A percentile compares a stretch with the other conserved stretches of the same genome.
Conservation (phyloP, 2,113 vertebrate genomes). For the Amphiprion percula region DNA sequence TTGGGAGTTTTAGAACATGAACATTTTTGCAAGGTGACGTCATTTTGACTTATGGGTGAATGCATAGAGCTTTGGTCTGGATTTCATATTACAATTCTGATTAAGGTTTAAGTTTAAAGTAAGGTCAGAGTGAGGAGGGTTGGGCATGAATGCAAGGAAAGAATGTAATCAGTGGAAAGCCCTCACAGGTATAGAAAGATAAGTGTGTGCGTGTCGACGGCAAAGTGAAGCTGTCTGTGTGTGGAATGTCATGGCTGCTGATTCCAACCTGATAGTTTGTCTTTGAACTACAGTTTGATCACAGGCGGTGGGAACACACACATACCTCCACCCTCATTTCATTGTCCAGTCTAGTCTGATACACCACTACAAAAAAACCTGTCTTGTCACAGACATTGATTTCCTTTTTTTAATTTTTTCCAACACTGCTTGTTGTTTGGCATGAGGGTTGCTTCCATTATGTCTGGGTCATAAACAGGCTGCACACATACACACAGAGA, state of each 20-base stretch:
- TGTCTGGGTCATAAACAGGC: slow-evolving; percentile 49
- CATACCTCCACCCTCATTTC: slow-evolving; percentile 14
- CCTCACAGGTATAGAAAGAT: slow-evolving; percentile 22
- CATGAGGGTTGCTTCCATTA: slow-evolving; percentile 21
- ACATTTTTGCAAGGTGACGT: background rate
- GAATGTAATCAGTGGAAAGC: slow-evolving; percentile 23
- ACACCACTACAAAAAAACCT: background rate
- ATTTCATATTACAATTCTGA: slow-evolving; percentile 4
- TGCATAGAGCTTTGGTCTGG: background rate
- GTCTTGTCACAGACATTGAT: slow-evolving; percentile 5
- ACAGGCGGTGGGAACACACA: slow-evolving; percentile 11
- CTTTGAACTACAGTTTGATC: slow-evolving; percentile 56
- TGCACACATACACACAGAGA: slow-evolving; percentile 18
- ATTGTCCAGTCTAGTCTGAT: background rate
- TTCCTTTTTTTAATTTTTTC: slow-evolving; percentile 29
- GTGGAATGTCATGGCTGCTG: slow-evolving; percentile 57
- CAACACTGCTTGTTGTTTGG: slow-evolving; percentile 20
- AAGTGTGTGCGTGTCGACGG: slow-evolving; percentile 19
- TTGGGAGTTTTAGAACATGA: background rate
- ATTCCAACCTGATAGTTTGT: slow-evolving; percentile 47
- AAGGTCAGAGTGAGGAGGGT: slow-evolving; percentile 4
- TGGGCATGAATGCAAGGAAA: slow-evolving; percentile 2
- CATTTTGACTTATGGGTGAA: background rate
- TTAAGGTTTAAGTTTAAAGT: background rate
- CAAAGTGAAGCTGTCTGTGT: slow-evolving; percentile 44